Conservation (phyloP, 2,888 invertebrate genomes). For the Chalcis sispes region DNA sequence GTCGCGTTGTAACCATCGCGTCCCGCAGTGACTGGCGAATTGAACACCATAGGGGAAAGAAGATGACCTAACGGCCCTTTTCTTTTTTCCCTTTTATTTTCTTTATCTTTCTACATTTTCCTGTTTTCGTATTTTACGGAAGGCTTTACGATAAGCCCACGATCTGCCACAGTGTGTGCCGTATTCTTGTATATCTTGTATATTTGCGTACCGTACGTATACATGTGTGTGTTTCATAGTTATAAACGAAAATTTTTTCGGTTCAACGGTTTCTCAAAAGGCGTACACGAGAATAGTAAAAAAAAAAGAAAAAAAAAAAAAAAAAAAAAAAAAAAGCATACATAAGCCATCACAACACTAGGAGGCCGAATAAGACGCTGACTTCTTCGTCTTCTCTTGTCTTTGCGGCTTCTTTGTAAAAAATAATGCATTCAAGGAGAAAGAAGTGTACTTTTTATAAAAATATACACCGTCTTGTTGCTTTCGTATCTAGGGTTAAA, state of each 20-base stretch:
- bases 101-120: not conserved
- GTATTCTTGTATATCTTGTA: no score
- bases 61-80: slow-evolving; percentile 13
- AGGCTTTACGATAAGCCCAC: slow-evolving; percentile 13
- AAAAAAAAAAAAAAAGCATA: slow-evolving; percentile 20
- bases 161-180: not conserved
- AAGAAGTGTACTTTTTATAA: no score
- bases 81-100: not conserved
- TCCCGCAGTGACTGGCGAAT: not conserved
- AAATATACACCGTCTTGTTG: no score
- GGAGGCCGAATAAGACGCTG: not conserved
- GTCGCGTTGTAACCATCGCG: no score
- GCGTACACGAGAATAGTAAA: not conserved
- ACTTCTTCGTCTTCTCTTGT: no score
- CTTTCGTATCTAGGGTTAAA: no score
- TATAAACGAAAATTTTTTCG: slow-evolving; percentile 42
- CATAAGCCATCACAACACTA: no score
- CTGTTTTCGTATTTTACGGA: no score
- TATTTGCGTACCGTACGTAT: no score
- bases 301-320: not conserved
- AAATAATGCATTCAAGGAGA: not conserved
- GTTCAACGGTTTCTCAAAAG: slow-evolving; percentile 31
- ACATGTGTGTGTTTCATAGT: no score
- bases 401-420: not conserved
- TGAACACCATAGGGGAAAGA: not conserved